phyloP scores from a whole-genome alignment of 2,797 vertebrate species.

The Telmatherina bonti region DNA sequence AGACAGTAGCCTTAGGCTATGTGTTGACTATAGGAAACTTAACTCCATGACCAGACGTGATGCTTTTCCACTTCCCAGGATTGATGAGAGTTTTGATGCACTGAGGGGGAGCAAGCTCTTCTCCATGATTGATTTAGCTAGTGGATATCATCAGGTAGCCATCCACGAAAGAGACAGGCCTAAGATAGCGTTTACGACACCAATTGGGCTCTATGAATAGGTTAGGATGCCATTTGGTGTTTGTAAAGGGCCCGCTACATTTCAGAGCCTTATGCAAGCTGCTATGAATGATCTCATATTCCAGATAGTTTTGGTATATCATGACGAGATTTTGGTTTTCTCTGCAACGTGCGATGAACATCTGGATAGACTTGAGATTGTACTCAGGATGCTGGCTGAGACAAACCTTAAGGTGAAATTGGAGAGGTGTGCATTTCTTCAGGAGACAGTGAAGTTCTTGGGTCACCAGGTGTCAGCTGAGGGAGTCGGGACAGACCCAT shows the following conservation, averaged over 20 bases:
- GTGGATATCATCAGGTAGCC: conserved; percentile 20
- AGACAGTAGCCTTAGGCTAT: conserved; percentile 5
- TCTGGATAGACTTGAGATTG: not conserved
- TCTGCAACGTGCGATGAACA: conserved; percentile 9
- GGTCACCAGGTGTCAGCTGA: not conserved
- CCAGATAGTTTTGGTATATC: conserved; percentile 5
- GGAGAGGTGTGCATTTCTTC: conserved; percentile 18
- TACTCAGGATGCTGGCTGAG: conserved; percentile 5
- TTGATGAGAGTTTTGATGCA: conserved; percentile 10
- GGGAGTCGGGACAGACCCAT: not conserved
- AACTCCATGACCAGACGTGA: conserved; percentile 1
- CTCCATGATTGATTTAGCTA: conserved; percentile 8
- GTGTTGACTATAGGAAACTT: conserved; percentile 16
- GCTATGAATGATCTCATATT: conserved; percentile 1
- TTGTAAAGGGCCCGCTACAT: not conserved
- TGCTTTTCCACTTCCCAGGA: not conserved
- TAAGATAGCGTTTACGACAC: conserved; percentile 10
- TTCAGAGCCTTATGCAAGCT: conserved; percentile 8
- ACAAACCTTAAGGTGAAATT: conserved; percentile 12
- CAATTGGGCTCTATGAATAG: conserved; percentile 14
- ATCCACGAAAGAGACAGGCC: not conserved
- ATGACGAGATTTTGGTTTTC: conserved; percentile 11
- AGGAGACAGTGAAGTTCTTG: conserved; percentile 13
- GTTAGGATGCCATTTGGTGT: conserved; percentile 14
- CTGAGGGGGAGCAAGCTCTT: conserved; percentile 8